Percentiles rank a stretch among this genome's conserved stretches.
Conservation (phyloP, 2,888 invertebrate species). For the Philopedon plagiatum region DNA sequence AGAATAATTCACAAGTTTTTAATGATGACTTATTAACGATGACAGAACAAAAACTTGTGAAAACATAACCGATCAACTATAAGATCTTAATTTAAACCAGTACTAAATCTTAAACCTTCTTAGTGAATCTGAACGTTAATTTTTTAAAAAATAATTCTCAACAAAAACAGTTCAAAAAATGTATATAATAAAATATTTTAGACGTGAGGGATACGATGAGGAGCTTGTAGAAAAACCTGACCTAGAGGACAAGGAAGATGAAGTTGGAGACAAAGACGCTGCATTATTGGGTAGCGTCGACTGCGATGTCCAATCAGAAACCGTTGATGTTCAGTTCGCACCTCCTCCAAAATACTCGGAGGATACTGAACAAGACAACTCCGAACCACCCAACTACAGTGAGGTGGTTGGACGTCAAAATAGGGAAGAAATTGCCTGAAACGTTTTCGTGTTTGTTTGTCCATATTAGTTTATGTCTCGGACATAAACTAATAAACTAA, state of each 20-base stretch:
- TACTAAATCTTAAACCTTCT: too few species aligned
- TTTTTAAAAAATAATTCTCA: too few species aligned
- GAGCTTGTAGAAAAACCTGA: conserved; percentile 1
- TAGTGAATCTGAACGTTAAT: too few species aligned
- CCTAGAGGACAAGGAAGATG: not conserved
- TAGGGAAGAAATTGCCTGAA: not conserved
- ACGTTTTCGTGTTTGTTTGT: not conserved
- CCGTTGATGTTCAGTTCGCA: not conserved
- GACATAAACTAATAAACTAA: too few species aligned
- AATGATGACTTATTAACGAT: too few species aligned
- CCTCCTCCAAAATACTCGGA: conserved; percentile 15
- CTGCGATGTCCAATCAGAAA: not conserved
- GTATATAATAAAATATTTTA: conserved; percentile 20
- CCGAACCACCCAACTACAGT: conserved; percentile 8
- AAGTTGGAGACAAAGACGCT: not conserved
- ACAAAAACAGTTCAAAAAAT: too few species aligned
- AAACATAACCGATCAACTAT: too few species aligned
- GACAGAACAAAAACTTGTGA: too few species aligned
- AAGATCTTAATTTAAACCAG: too few species aligned
- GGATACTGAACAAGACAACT: not conserved
- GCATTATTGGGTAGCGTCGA: not conserved
- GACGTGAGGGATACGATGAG: not conserved
- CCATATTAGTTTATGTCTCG: too few species aligned
- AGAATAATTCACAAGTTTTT: too few species aligned
- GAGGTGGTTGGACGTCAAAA: not conserved